phyloP scores from a whole-genome alignment of 2,113 vertebrate genomes.

The Pimephales promelas region DNA sequence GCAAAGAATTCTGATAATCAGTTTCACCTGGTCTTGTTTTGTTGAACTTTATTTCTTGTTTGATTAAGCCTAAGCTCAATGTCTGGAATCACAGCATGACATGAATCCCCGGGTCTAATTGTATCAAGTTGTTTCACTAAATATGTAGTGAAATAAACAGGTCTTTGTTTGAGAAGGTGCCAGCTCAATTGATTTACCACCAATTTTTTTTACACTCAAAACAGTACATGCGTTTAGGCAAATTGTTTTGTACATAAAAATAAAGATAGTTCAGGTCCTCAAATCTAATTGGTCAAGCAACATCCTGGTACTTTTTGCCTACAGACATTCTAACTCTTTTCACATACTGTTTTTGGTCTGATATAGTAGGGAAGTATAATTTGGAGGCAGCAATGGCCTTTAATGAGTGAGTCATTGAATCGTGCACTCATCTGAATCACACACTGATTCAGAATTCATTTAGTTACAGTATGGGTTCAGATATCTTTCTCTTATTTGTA shows the following conservation, averaged over 20 bases:
- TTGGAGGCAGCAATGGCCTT: background rate
- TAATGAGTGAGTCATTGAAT: background rate
- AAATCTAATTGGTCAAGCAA: background rate
- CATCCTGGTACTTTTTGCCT: background rate
- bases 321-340: too few species aligned
- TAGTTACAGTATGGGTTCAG: background rate
- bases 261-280: background rate
- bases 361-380: too few species aligned
- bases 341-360: too few species aligned
- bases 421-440: too few species aligned
- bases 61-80: background rate
- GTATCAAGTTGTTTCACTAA: background rate
- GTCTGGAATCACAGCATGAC: background rate
- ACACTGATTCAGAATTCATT: background rate
- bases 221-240: background rate
- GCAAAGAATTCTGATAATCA: background rate
- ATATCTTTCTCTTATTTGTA: background rate
- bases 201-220: background rate
- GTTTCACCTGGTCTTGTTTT: background rate
- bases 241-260: background rate
- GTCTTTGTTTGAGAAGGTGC: background rate
- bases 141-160: background rate
- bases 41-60: background rate
- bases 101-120: background rate
- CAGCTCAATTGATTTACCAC: background rate